Evolutionary conservation across 2,113 vertebrate species (phyloP), one percentile per base, ranked within the genome.

Genomic region (Siniperca knerii): DNA sequence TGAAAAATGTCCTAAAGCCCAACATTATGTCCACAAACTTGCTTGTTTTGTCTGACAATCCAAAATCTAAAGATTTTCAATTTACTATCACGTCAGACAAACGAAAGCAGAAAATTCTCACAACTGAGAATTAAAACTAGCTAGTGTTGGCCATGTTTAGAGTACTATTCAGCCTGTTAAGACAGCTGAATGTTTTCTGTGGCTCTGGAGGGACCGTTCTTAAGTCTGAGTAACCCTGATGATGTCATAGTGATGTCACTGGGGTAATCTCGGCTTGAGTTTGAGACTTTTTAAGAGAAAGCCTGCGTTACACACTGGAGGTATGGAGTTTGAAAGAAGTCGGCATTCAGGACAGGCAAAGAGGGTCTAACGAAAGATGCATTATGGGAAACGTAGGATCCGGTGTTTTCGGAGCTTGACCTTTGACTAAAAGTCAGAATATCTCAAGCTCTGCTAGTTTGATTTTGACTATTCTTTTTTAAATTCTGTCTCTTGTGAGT

Each of bases 241-340:
- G 57, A 77, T 9, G 40, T 81, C 69, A 81, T 16, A 0, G 13
- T 73, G 73, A 77, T 67, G 64, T 73, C 57, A 69, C 42, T 20
- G 35, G 25, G 50, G 25, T 81, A n/a, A 33, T 52, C 8, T 64
- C n/a, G 0, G 18, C 11, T 48, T 44, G 69, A 20, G 12, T 13
- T 10, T 52, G 7, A 70, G 23, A 70, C 35, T 33, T 55, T 46
- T 29, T 60, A 21, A 81, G 25, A 40, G 13, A 57, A 65, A 71
- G 35, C 18, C 11, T 0, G 11, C 18, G 15, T 44, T 46, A 40
- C 61, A 69, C 33, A 44, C 42, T 2, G 10, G 4, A 44, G 16
- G 37, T 15, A 23, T n/a, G 18, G 3, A 13, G 33, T 11, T 37
- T 65, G 12, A 25, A 46, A 48, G 11, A 62, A 37, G 29, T 35